Percentiles rank a stretch among this genome's conserved stretches.
phyloP scores from a whole-genome alignment of 2,888 invertebrate species.

The Cyclophora albipunctata region DNA sequence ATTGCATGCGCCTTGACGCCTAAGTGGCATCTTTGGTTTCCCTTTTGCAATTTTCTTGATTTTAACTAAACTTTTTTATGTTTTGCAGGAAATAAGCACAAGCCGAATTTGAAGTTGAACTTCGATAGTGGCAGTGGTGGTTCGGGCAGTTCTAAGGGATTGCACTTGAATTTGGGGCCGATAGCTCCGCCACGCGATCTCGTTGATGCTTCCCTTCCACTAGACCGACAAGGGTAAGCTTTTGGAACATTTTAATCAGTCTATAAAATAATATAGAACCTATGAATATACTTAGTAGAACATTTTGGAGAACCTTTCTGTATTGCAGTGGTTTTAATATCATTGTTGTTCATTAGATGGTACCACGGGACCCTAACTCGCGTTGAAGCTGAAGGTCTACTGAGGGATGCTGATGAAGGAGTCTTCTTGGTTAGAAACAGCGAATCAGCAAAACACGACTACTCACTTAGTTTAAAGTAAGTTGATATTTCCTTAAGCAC shows the following conservation, averaged over 20 bases:
- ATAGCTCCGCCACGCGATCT: constrained; percentile 81
- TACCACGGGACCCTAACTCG: constrained; percentile 96
- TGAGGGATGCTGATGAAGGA: constrained; percentile 89
- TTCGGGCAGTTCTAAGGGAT: constrained; percentile 64
- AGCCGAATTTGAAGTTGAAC: constrained; percentile 84
- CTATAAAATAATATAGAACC: too few relatives aligned
- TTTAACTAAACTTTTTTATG: neutral
- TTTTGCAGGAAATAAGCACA: constrained; percentile 72
- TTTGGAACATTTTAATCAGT: neutral
- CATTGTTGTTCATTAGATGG: constrained; percentile 78
- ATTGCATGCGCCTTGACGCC: constrained; percentile 45
- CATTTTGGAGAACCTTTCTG: neutral
- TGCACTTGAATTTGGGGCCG: constrained; percentile 83
- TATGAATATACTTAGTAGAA: too few relatives aligned
- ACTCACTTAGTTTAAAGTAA: constrained; percentile 96
- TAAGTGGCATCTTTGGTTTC: constrained; percentile 1
- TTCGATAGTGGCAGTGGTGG: constrained; percentile 75
- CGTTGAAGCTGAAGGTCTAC: constrained; percentile 91
- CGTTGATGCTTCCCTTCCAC: constrained; percentile 86
- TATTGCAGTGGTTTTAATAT: neutral
- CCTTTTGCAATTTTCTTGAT: neutral
- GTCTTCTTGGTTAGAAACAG: constrained; percentile 96
- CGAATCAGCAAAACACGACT: constrained; percentile 94
- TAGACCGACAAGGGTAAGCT: constrained; percentile 90
- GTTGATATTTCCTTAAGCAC: constrained; percentile 28